phyloP scores from a whole-genome alignment of 2,797 vertebrate genomes.

The Philypnodon macrostomus region DNA sequence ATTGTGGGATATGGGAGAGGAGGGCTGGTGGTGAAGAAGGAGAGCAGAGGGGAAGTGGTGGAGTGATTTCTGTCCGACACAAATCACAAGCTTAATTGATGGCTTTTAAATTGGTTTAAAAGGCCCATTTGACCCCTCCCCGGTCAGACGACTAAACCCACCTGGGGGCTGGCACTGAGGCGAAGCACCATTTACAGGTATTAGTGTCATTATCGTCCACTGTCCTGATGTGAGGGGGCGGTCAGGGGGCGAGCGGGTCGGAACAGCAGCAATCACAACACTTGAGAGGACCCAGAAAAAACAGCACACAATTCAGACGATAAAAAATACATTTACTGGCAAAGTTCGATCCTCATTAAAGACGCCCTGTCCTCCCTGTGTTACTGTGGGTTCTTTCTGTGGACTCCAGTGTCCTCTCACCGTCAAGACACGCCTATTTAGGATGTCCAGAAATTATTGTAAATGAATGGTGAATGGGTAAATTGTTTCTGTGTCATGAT shows the following conservation, averaged over 20 bases:
- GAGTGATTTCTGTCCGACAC: slow-evolving; percentile 62
- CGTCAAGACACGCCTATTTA: too few species aligned
- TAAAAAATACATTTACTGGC: too few species aligned
- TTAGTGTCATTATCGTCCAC: slow-evolving; percentile 50
- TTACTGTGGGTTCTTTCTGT: too few species aligned
- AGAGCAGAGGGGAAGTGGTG: slow-evolving; percentile 32
- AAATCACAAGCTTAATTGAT: slow-evolving; percentile 69
- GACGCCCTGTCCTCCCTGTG: too few species aligned
- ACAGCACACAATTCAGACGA: background rate
- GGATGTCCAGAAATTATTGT: too few species aligned
- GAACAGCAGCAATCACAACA: slow-evolving; percentile 39
- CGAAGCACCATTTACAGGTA: slow-evolving; percentile 43
- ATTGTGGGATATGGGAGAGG: slow-evolving; percentile 51
- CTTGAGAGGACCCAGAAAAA: slow-evolving; percentile 7
- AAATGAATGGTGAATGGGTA: too few species aligned
- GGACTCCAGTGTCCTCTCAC: too few species aligned
- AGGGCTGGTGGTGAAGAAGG: slow-evolving; percentile 20
- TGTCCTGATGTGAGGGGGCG: slow-evolving; percentile 30
- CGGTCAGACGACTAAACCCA: slow-evolving; percentile 3
- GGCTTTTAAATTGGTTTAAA: slow-evolving; percentile 60
- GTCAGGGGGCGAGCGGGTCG: slow-evolving; percentile 32
- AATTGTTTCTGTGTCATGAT: too few species aligned
- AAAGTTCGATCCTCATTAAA: too few species aligned
- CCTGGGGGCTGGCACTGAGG: slow-evolving; percentile 24
- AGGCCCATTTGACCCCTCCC: slow-evolving; percentile 25